Conservation (phyloP, 2,797 vertebrate genomes). For the Remorina albescens region DNA sequence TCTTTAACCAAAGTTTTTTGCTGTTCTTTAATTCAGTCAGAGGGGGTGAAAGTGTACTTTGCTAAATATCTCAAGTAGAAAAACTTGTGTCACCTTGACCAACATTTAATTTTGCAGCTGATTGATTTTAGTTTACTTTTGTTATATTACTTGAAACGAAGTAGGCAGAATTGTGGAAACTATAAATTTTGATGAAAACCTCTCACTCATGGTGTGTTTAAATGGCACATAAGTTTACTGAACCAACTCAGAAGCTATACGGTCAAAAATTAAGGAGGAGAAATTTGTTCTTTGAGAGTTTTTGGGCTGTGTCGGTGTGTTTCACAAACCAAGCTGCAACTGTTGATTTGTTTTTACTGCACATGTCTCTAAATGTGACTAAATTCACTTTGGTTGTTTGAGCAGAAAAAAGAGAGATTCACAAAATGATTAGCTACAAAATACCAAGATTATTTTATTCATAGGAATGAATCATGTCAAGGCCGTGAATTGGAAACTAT, state of each 20-base stretch:
- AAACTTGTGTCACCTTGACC: neutral
- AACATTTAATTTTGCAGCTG: neutral
- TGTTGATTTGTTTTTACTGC: neutral
- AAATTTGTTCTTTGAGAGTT: neutral
- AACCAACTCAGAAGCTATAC: neutral
- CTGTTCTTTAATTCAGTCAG: neutral
- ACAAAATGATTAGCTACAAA: too few relatives aligned
- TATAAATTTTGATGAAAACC: neutral
- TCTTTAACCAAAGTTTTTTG: neutral
- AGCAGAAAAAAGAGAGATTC: too few relatives aligned
- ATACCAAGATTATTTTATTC: too few relatives aligned
- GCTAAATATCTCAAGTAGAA: neutral
- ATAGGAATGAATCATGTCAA: too few relatives aligned
- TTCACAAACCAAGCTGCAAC: neutral
- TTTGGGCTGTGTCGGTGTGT: neutral
- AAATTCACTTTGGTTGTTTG: neutral
- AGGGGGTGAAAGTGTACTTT: neutral
- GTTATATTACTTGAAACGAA: neutral
- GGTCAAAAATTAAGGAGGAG: neutral
- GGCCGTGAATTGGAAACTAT: too few relatives aligned
- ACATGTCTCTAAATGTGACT: neutral
- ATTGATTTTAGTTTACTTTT: slow-evolving; percentile 5
- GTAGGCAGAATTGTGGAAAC: neutral
- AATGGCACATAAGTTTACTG: neutral
- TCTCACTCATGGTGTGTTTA: neutral